Conservation (phyloP, 2,888 invertebrate species). For the Unio pictorum region DNA sequence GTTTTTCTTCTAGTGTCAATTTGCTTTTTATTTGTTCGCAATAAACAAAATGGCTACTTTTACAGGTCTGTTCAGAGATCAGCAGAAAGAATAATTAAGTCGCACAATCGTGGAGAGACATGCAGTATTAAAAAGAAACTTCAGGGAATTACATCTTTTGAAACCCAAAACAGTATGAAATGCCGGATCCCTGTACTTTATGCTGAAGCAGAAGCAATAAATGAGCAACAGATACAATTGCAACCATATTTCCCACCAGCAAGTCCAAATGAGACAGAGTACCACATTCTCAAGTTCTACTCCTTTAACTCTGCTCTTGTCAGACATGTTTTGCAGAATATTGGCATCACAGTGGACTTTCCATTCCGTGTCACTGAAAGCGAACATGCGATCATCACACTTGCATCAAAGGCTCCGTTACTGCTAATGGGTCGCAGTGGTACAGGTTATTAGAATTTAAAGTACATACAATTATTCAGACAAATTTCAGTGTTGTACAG, state of each 20-base stretch:
- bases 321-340: slow-evolving; percentile 48
- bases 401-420: slow-evolving; percentile 48
- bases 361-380: slow-evolving; percentile 65
- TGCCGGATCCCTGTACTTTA: slow-evolving; percentile 48
- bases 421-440: slow-evolving; percentile 66
- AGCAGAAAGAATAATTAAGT: slow-evolving; percentile 46
- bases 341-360: slow-evolving; percentile 56
- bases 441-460: slow-evolving; percentile 28
- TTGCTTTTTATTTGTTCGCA: too few relatives aligned
- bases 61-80: slow-evolving; percentile 15
- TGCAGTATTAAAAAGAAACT: slow-evolving; percentile 56
- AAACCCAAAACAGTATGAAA: slow-evolving; percentile 11
- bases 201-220: slow-evolving; percentile 36
- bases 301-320: slow-evolving; percentile 57
- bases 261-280: slow-evolving; percentile 57
- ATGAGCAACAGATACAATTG: slow-evolving; percentile 8
- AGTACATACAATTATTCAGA: too few relatives aligned
- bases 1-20: too few relatives aligned
- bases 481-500: too few relatives aligned
- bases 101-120: slow-evolving; percentile 52
- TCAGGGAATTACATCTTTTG: slow-evolving; percentile 36
- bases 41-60: not conserved
- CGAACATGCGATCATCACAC: slow-evolving; percentile 61
- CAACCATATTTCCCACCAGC: slow-evolving; percentile 54
- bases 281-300: slow-evolving; percentile 66